These are phyloP conservation scores for Alces alces DNA, from an alignment of 2,113 vertebrate genomes.

Conservation along the genomic window DNA sequence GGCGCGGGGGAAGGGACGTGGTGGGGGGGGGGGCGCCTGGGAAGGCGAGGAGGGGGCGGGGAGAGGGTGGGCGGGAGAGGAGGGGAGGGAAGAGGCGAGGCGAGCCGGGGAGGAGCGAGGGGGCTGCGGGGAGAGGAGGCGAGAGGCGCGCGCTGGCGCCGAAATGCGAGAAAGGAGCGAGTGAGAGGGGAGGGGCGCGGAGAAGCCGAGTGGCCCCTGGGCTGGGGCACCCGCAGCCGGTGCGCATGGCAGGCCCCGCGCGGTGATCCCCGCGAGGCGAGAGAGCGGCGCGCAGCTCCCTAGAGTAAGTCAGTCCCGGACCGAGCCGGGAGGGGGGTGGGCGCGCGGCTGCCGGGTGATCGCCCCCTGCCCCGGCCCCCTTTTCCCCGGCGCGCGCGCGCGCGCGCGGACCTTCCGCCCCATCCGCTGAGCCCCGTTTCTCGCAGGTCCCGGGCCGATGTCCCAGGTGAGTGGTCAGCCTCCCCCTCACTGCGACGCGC, in stretches of 20 bases:
- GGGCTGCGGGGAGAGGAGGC: background rate
- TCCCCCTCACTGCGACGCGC: conserved; percentile 62
- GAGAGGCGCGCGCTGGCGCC: conserved; percentile 26
- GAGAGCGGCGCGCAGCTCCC: background rate
- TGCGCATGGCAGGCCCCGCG: background rate
- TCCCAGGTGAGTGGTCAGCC: conserved; percentile 76
- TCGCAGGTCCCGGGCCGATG: conserved; percentile 79
- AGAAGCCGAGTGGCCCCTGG: background rate
- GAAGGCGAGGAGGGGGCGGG: conserved; percentile 47
- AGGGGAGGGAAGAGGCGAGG: background rate
- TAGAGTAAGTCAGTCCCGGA: background rate
- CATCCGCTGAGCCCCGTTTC: conserved; percentile 22
- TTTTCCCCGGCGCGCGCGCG: background rate
- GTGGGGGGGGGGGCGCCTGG: background rate
- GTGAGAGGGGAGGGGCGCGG: conserved; percentile 43
- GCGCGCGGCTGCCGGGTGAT: background rate
- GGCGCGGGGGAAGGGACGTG: conserved; percentile 35
- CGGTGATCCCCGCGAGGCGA: conserved; percentile 3
- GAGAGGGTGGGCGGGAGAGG: conserved; percentile 30
- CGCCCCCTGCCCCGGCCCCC: background rate
- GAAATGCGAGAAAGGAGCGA: background rate
- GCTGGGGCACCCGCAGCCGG: background rate
- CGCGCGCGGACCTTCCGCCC: background rate
- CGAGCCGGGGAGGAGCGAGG: conserved; percentile 36
- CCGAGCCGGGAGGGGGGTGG: background rate